These are phyloP conservation scores for Manis crassicaudata DNA, from an alignment of 2,797 vertebrate genomes.

Conservation along the genomic window DNA sequence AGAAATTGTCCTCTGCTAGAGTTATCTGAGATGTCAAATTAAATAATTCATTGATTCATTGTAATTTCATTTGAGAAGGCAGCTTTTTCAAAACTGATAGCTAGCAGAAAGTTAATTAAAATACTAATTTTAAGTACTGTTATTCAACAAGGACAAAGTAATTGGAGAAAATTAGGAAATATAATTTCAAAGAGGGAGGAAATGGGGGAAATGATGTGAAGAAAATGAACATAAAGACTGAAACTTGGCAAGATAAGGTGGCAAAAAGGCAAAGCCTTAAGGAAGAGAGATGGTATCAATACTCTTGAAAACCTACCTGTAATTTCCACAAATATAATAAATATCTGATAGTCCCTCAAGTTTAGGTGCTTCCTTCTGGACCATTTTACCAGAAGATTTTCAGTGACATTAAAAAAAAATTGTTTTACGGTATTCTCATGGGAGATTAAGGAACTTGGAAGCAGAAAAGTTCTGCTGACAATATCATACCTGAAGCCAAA, in stretches of 20 bases:
- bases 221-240: background rate
- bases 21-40: background rate
- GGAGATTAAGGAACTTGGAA: background rate
- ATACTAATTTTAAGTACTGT: background rate
- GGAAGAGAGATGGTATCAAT: background rate
- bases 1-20: background rate
- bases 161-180: background rate
- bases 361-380: background rate
- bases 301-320: background rate
- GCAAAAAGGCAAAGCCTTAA: background rate
- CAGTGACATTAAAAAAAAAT: background rate
- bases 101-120: background rate
- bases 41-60: background rate
- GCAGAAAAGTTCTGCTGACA: background rate
- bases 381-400: background rate
- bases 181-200: background rate
- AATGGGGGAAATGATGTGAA: background rate
- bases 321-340: background rate
- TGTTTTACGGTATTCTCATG: rapidly evolving
- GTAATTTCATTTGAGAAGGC: background rate
- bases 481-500: background rate
- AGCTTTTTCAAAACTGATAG: background rate
- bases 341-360: background rate
- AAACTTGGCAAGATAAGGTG: background rate
- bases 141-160: background rate